Percentiles rank a stretch among this genome's conserved stretches.
phyloP scores from a whole-genome alignment of 2,797 vertebrate species.

The Characodon lateralis region DNA sequence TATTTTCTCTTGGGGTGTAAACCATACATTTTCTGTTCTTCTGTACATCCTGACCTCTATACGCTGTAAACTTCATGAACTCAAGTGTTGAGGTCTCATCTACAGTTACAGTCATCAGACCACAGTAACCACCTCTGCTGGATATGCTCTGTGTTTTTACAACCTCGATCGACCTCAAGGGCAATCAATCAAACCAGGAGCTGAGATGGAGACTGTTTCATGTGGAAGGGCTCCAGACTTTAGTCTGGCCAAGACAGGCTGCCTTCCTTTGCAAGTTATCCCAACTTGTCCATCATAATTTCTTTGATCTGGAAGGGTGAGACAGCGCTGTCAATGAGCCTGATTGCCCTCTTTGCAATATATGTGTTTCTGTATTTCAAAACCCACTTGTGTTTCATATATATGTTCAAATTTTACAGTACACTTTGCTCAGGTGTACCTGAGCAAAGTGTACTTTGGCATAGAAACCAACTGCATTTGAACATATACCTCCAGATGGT shows the following conservation, averaged over 20 bases:
- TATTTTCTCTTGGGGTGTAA: constrained; percentile 20
- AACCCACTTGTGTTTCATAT: constrained; percentile 17
- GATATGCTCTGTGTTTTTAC: constrained; percentile 60
- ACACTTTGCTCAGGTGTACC: not conserved
- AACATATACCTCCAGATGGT: constrained; percentile 29
- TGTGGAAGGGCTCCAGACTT: constrained; percentile 67
- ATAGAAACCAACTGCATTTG: constrained; percentile 24
- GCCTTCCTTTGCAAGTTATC: constrained; percentile 55
- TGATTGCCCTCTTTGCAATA: constrained; percentile 37
- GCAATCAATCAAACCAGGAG: constrained; percentile 67
- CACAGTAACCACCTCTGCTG: constrained; percentile 45
- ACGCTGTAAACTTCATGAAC: constrained; percentile 53
- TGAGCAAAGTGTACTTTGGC: no score
- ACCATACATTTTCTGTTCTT: constrained; percentile 8
- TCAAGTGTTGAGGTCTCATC: constrained; percentile 37
- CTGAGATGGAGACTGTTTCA: constrained; percentile 64
- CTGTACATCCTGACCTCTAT: constrained; percentile 29
- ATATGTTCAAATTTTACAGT: constrained; percentile 14
- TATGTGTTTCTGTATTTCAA: constrained; percentile 30
- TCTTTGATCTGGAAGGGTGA: constrained; percentile 61
- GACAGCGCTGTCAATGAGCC: constrained; percentile 34
- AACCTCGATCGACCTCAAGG: constrained; percentile 58
- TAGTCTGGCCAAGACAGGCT: constrained; percentile 57
- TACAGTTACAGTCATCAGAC: constrained; percentile 60
- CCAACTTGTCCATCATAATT: constrained; percentile 60